These are phyloP conservation scores for Pocillopora damicornis DNA, from an alignment of 64 coral and sea anemone genomes.

Conservation along the genomic window DNA sequence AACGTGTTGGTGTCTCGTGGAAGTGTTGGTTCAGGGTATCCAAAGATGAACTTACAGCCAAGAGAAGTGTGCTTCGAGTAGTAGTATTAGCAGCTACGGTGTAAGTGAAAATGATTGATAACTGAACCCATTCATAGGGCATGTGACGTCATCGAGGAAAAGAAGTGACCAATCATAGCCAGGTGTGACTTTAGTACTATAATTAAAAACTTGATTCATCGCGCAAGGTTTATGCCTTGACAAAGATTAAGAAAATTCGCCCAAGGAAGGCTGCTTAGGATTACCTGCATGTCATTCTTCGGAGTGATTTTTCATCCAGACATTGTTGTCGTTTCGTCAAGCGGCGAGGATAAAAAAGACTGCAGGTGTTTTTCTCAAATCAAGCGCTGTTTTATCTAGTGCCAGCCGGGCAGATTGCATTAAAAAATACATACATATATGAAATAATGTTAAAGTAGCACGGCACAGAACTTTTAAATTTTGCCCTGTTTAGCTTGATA, in stretches of 20 bases:
- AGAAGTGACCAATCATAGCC: constrained; percentile 23
- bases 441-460: too few species aligned
- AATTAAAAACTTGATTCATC: constrained; percentile 12
- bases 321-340: neutral
- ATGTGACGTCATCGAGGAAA: constrained; percentile 8
- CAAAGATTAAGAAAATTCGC: constrained; percentile 5
- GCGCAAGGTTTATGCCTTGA: neutral
- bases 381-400: neutral
- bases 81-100: neutral
- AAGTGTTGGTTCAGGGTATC: neutral
- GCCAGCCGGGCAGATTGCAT: neutral
- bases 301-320: constrained; percentile 7
- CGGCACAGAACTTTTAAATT: too few species aligned
- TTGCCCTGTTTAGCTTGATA: neutral
- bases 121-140: constrained; percentile 22
- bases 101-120: neutral
- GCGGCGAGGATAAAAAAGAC: neutral
- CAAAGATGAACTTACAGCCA: neutral
- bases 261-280: neutral
- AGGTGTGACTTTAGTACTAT: neutral
- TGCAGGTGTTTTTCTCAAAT: neutral
- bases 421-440: too few species aligned
- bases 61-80: neutral
- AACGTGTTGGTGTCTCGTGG: neutral
- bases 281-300: neutral